phyloP scores from a whole-genome alignment of 2,113 vertebrate species.

The Syngnathus typhle region DNA sequence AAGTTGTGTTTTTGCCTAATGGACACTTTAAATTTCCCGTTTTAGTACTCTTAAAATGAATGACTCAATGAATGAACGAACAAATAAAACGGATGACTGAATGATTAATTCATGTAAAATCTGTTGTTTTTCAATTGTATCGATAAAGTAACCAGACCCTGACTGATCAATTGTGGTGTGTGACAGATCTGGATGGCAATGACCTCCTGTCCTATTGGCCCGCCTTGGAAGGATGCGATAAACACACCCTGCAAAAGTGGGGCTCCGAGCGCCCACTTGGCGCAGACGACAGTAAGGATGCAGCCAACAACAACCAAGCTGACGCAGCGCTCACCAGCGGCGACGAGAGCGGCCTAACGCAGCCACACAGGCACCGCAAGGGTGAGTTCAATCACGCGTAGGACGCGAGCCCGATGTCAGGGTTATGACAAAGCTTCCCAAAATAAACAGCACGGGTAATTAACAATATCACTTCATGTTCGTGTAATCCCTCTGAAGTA shows the following conservation, averaged over 20 bases:
- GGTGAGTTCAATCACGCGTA: constrained; percentile 64
- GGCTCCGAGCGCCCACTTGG: constrained; percentile 93
- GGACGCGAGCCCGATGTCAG: not conserved
- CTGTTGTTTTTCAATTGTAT: too few relatives aligned
- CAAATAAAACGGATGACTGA: too few relatives aligned
- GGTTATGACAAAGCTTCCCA: not conserved
- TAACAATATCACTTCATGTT: not conserved
- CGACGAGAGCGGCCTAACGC: constrained; percentile 85
- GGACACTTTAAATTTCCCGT: not conserved
- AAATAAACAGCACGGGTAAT: not conserved
- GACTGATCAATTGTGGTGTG: constrained; percentile 29
- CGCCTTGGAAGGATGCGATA: constrained; percentile 85
- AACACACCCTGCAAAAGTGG: constrained; percentile 90
- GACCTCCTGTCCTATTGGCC: constrained; percentile 97
- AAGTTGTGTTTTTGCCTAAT: not conserved
- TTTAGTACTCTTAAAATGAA: not conserved
- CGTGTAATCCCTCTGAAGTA: not conserved
- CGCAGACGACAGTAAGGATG: constrained; percentile 85
- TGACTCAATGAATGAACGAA: too few relatives aligned
- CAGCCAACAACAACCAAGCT: constrained; percentile 89
- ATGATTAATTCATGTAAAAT: too few relatives aligned
- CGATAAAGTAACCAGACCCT: not conserved
- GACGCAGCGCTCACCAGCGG: constrained; percentile 89
- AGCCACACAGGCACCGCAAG: constrained; percentile 86
- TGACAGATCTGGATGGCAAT: constrained; percentile 89